Evolutionary conservation across 2,113 vertebrate species (phyloP).

Genomic region (Holacanthus passer): DNA sequence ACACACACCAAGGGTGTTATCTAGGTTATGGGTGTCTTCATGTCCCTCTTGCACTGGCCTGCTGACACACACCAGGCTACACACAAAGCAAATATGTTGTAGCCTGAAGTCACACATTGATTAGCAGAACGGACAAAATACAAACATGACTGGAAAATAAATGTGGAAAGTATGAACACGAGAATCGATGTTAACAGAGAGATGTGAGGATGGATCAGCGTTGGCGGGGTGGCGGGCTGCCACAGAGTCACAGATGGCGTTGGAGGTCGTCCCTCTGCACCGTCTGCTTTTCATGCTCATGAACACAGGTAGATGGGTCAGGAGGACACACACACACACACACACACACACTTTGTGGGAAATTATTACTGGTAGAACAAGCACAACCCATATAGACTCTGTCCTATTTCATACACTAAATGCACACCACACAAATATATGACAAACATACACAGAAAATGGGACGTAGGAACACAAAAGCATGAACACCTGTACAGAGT

Average conservation of each 20-base stretch:
- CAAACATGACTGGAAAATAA: not conserved
- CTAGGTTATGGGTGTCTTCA: not conserved
- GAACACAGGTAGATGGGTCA: slow-evolving; percentile 55
- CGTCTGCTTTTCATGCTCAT: slow-evolving; percentile 52
- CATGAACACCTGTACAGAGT: not conserved
- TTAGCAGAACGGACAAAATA: not conserved
- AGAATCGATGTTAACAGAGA: not conserved
- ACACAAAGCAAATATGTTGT: not conserved
- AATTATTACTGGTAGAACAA: slow-evolving; percentile 14
- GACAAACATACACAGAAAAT: no score
- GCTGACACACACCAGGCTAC: not conserved
- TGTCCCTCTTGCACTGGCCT: slow-evolving; percentile 1
- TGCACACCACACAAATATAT: not conserved
- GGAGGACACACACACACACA: not conserved
- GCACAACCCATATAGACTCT: not conserved
- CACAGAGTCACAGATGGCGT: slow-evolving; percentile 64
- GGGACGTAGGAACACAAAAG: not conserved
- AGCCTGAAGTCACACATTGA: not conserved
- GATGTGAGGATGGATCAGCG: not conserved
- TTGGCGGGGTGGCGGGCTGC: slow-evolving; percentile 9
- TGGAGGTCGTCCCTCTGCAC: slow-evolving; percentile 45
- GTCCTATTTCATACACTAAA: not conserved
- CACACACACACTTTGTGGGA: not conserved
- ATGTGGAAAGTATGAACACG: not conserved
- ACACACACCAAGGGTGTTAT: not conserved